Evolutionary conservation across 2,797 vertebrate genomes (phyloP).

Genomic region (Vultur gryphus): DNA sequence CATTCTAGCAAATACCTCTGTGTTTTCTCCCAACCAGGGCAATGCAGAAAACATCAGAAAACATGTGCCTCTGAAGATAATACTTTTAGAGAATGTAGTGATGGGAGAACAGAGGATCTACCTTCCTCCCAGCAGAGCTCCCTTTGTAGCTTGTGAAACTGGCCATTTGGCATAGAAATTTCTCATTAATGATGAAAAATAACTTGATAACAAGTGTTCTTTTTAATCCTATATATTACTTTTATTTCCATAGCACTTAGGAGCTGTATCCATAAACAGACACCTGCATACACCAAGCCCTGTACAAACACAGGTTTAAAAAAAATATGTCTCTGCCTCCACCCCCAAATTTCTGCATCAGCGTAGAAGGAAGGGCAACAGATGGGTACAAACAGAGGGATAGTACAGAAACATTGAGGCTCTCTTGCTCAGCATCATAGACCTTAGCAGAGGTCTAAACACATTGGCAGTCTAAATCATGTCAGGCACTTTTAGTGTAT

Average conservation of each 20-base stretch:
- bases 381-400: not conserved
- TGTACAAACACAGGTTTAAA: not conserved
- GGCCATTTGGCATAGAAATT: not conserved
- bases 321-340: not conserved
- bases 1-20: not conserved
- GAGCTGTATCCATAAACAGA: not conserved
- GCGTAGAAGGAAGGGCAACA: not conserved
- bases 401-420: not conserved
- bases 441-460: not conserved
- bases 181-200: not conserved
- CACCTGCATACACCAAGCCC: not conserved
- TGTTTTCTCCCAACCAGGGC: not conserved
- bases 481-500: not conserved
- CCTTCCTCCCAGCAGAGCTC: not conserved
- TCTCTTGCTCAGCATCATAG: not conserved
- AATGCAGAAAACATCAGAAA: not conserved
- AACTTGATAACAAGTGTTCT: not conserved
- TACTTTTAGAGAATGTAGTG: not conserved
- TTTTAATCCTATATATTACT: not conserved
- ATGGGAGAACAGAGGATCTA: not conserved
- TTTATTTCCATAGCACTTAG: not conserved
- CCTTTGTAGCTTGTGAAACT: not conserved
- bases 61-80: not conserved
- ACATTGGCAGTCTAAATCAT: not conserved
- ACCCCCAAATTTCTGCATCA: not conserved